Percentiles rank a stretch among this genome's conserved stretches.
phyloP scores from a whole-genome alignment of 2,113 vertebrate genomes.

The Arothron firmamentum region DNA sequence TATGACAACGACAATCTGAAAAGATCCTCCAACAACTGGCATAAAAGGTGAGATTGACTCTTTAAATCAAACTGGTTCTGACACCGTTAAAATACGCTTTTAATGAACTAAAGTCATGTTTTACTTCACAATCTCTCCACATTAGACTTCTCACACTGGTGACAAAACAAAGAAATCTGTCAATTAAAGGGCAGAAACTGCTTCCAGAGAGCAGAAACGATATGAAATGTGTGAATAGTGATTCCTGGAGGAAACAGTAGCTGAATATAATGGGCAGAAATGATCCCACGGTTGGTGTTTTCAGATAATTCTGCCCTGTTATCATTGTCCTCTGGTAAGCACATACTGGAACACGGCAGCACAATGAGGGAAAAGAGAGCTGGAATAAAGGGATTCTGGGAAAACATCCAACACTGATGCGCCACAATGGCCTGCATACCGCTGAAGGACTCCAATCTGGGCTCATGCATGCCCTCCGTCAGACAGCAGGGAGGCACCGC shows the following conservation, averaged over 20 bases:
- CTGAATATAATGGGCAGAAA: slow-evolving; percentile 25
- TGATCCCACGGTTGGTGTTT: slow-evolving; percentile 35
- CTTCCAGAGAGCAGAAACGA: neutral
- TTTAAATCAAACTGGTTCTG: too few species aligned
- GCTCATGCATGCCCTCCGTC: slow-evolving; percentile 14
- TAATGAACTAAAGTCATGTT: too few species aligned
- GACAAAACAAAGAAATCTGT: too few species aligned
- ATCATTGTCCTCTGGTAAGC: slow-evolving; percentile 43
- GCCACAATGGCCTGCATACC: slow-evolving; percentile 50
- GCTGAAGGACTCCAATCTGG: slow-evolving; percentile 45
- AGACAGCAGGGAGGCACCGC: slow-evolving; percentile 35
- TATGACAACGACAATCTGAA: too few species aligned
- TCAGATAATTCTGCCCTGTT: slow-evolving; percentile 49
- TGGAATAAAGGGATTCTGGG: slow-evolving; percentile 61
- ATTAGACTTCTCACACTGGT: too few species aligned
- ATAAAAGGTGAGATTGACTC: too few species aligned
- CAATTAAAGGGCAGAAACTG: neutral
- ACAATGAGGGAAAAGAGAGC: slow-evolving; percentile 25
- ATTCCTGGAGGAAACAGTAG: slow-evolving; percentile 12
- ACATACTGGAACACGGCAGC: slow-evolving; percentile 50
- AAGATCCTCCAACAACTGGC: too few species aligned
- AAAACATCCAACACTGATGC: slow-evolving; percentile 50
- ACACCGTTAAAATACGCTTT: too few species aligned
- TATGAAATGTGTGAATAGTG: slow-evolving; percentile 2
- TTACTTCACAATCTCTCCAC: too few species aligned